Evolutionary conservation across 2,888 invertebrate genomes (phyloP).

Genomic region (Trichogramma dendrolimi): DNA sequence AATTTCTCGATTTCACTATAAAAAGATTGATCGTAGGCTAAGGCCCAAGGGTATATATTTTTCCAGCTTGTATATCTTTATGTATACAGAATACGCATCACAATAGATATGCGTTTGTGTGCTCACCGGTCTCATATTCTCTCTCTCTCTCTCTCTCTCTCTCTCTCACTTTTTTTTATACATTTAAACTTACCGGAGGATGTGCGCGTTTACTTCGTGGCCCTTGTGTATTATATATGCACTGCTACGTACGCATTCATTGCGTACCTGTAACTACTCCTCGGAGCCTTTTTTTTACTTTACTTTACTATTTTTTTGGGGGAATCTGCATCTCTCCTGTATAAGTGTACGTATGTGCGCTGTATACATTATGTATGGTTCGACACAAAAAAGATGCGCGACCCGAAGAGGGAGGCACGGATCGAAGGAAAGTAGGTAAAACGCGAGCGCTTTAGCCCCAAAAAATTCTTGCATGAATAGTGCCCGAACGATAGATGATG

Average conservation of each 20-base stretch:
- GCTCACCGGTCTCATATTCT: not conserved
- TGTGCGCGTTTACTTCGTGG: conserved; percentile 41
- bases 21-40: too few species aligned
- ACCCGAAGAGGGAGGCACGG: conserved; percentile 16
- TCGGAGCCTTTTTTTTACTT: conserved; percentile 40
- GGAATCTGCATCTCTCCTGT: conserved; percentile 45
- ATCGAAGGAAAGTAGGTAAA: conserved; percentile 26
- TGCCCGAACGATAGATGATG: conserved; percentile 26
- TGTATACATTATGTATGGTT: not conserved
- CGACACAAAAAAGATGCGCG: conserved; percentile 32
- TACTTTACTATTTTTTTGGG: conserved; percentile 34
- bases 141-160: not conserved
- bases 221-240: conserved; percentile 25
- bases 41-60: conserved; percentile 1
- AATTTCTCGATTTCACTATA: too few species aligned
- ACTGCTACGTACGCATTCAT: too few species aligned
- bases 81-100: not conserved
- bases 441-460: conserved; percentile 33
- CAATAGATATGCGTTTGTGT: too few species aligned
- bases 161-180: not conserved
- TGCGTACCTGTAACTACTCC: too few species aligned
- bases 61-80: conserved; percentile 5
- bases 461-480: conserved; percentile 14
- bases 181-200: conserved; percentile 24
- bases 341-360: conserved; percentile 27